A percentile compares a stretch with the other conserved stretches of the same genome.
phyloP scores from a whole-genome alignment of 1,140 invertebrate species.

The Augochlora pura region DNA sequence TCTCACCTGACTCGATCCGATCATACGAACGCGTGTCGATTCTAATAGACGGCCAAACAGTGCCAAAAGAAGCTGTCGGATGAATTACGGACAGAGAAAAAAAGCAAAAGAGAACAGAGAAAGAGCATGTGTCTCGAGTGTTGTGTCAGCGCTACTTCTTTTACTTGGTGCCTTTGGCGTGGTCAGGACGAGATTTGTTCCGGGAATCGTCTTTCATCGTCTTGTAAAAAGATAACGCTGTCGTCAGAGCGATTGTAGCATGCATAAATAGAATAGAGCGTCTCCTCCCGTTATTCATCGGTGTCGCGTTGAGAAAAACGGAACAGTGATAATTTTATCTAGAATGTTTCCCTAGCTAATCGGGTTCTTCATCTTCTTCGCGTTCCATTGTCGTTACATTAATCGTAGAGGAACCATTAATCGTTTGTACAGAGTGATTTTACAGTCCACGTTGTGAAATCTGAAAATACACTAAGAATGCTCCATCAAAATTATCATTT shows the following conservation, averaged over 20 bases:
- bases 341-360: conserved; percentile 5
- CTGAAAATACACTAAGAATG: not conserved
- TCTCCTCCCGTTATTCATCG: conserved; percentile 23
- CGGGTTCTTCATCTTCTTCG: conserved; percentile 10
- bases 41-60: conserved; percentile 53
- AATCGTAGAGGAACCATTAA: not conserved
- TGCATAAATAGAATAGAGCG: conserved; percentile 20
- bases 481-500: too few relatives aligned
- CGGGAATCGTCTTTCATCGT: conserved; percentile 55
- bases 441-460: not conserved
- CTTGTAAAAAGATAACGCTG: conserved; percentile 15
- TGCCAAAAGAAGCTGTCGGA: conserved; percentile 51
- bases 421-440: not conserved
- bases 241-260: conserved; percentile 15
- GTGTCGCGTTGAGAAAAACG: conserved; percentile 25
- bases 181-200: conserved; percentile 51
- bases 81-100: not conserved
- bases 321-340: conserved; percentile 8
- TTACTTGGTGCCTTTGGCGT: conserved; percentile 61
- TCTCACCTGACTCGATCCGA: conserved; percentile 14
- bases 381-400: conserved; percentile 11
- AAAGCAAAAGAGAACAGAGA: not conserved
- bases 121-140: not conserved
- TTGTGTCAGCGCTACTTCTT: conserved; percentile 46
- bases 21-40: conserved; percentile 34